phyloP scores from a whole-genome alignment of 2,888 invertebrate genomes.

The Atrina japonica region DNA sequence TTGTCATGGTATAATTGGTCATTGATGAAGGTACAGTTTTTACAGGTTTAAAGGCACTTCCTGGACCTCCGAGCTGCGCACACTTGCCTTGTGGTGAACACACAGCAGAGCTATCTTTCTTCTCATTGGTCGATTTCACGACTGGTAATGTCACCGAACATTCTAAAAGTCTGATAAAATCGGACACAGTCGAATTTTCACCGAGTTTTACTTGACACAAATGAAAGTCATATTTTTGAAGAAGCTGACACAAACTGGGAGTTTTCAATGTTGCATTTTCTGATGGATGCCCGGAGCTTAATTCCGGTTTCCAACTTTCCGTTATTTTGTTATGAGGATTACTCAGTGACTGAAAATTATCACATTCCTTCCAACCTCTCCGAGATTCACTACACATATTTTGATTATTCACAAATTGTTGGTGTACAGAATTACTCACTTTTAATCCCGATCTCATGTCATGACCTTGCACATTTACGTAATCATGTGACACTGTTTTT shows the following conservation, averaged over 20 bases:
- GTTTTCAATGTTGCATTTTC: slow-evolving; percentile 5
- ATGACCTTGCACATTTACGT: slow-evolving; percentile 19
- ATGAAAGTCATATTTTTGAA: slow-evolving; percentile 65
- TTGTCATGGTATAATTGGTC: slow-evolving; percentile 51
- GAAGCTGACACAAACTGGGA: slow-evolving; percentile 66
- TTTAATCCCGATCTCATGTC: slow-evolving; percentile 6
- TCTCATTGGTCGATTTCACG: slow-evolving; percentile 9
- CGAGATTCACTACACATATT: slow-evolving; percentile 11
- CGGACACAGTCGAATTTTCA: slow-evolving; percentile 46
- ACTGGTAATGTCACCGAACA: slow-evolving; percentile 53
- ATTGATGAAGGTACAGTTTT: slow-evolving; percentile 40
- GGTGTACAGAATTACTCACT: neutral
- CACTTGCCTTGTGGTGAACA: slow-evolving; percentile 42
- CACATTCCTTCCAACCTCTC: slow-evolving; percentile 5
- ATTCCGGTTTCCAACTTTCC: too few species aligned
- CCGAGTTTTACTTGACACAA: slow-evolving; percentile 58
- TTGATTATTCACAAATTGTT: neutral
- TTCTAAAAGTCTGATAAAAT: slow-evolving; percentile 54
- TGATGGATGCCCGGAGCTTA: neutral
- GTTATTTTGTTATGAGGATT: too few species aligned
- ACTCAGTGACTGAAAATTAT: slow-evolving; percentile 8
- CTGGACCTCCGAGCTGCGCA: slow-evolving; percentile 45
- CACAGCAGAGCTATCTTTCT: slow-evolving; percentile 30
- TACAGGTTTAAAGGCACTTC: slow-evolving; percentile 56
- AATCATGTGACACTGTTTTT: slow-evolving; percentile 8